Conservation (phyloP, 2,888 invertebrate genomes). For the Leistus spinibarbis region DNA sequence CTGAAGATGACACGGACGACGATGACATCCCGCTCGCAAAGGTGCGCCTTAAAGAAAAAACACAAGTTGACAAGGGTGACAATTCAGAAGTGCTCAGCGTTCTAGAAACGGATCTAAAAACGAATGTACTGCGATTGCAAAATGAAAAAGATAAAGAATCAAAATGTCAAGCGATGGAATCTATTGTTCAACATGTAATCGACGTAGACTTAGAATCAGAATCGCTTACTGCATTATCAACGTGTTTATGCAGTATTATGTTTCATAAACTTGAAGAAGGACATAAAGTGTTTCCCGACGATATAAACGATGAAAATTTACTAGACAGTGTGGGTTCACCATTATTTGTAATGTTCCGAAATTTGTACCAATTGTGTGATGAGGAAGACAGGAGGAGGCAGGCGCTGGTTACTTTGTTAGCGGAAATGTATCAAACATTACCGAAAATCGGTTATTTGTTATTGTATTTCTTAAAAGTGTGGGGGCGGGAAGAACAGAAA, state of each 20-base stretch:
- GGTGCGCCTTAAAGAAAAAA: constrained; percentile 68
- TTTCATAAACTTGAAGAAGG: constrained; percentile 57
- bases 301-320: constrained; percentile 66
- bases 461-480: constrained; percentile 87
- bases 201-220: constrained; percentile 68
- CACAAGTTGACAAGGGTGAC: constrained; percentile 50
- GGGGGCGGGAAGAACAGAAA: constrained; percentile 63
- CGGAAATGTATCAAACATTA: constrained; percentile 77
- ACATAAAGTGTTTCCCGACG: constrained; percentile 59
- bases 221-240: constrained; percentile 62
- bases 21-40: constrained; percentile 81
- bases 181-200: constrained; percentile 66
- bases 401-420: constrained; percentile 77
- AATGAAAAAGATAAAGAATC: constrained; percentile 64
- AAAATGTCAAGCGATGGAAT: constrained; percentile 69
- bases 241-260: constrained; percentile 64
- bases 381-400: constrained; percentile 78
- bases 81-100: constrained; percentile 57
- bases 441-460: constrained; percentile 83
- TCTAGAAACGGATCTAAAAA: constrained; percentile 63
- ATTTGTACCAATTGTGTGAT: constrained; percentile 72
- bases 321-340: constrained; percentile 78
- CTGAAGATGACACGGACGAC: constrained; percentile 71
- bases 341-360: constrained; percentile 86
- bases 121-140: constrained; percentile 63